Evolutionary conservation across 2,113 vertebrate species (phyloP), one percentile per base, ranked within the genome.

Genomic region (Amia ocellicauda): DNA sequence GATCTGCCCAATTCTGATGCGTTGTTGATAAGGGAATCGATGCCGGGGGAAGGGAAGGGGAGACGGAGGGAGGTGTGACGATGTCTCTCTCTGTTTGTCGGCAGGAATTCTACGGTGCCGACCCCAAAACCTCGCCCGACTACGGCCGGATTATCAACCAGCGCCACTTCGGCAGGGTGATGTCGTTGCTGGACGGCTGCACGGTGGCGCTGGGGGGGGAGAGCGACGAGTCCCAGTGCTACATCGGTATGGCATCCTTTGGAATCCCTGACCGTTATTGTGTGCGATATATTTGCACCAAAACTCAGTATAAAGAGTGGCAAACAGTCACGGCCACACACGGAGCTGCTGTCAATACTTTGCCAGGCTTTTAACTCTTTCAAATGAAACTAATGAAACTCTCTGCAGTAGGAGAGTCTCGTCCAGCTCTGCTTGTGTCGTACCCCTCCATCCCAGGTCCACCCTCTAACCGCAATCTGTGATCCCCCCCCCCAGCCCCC

Each of bases 71-170:
- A 26, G 31, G 53, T 28, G 26, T 16, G 3, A 16, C 17, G 4
- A 14, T 2, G n/a, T 20, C 45, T 17, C 31, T 23, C 5, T 42
- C 27, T 42, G 68, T 7, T 3, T 53, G 5, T 2, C 49, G 54
- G 49, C 75, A 99, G 97, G 94, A 94, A 2, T 98, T 95, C 78
- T 98, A 98, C 22, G 94, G 96, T 16, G 89, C 92, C 4, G 83
- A 96, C 1, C 79, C 94, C 42, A 91, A 95, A 73, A 84, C 71
- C 0, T 99, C 94, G 69, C 77, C 81, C 0, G 97, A 98, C 71
- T 98, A 98, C 0, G 93, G 87, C 53, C 90, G 93, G 75, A 93
- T 99, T 29, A 14, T 98, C 80, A 99, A 92, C 75, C 79, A 86
- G 67, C 91, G 70, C 1, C 97, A 99, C 79, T 96, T 94, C 77